phyloP scores from a whole-genome alignment of 2,113 vertebrate genomes.

The Periophthalmodon schlosseri region DNA sequence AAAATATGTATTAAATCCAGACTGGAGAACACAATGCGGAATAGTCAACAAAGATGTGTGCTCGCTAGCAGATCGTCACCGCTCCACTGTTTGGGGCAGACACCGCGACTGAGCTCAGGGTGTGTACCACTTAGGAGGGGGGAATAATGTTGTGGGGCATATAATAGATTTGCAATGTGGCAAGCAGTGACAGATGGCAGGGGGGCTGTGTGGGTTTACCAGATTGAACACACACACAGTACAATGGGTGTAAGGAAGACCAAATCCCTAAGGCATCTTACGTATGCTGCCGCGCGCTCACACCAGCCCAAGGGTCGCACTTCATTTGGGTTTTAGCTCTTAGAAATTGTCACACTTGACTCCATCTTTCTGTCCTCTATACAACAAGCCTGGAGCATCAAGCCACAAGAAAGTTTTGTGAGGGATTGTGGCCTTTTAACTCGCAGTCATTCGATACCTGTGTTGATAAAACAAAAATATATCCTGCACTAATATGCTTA shows the following conservation, averaged over 20 bases:
- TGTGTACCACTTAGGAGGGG: slow-evolving; percentile 59
- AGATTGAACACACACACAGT: slow-evolving; percentile 41
- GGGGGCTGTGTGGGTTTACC: slow-evolving; percentile 52
- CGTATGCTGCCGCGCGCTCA: slow-evolving; percentile 60
- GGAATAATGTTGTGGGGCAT: slow-evolving; percentile 66
- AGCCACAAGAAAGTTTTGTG: slow-evolving; percentile 32
- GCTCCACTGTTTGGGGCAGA: slow-evolving; percentile 55
- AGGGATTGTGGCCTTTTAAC: slow-evolving; percentile 4
- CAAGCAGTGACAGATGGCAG: slow-evolving; percentile 71
- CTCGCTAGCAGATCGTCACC: slow-evolving; percentile 53
- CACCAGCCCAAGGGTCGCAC: slow-evolving; percentile 67
- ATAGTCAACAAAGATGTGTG: slow-evolving; percentile 60
- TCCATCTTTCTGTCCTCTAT: slow-evolving; percentile 52
- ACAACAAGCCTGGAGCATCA: slow-evolving; percentile 53
- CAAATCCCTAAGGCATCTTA: slow-evolving; percentile 68
- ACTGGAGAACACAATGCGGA: slow-evolving; percentile 55
- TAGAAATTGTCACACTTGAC: slow-evolving; percentile 75
- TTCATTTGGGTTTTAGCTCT: slow-evolving; percentile 76
- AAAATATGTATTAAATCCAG: slow-evolving; percentile 63
- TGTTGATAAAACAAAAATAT: background rate
- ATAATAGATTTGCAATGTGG: slow-evolving; percentile 74
- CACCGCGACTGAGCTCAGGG: slow-evolving; percentile 61
- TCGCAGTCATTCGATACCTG: slow-evolving; percentile 9
- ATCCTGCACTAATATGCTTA: too few relatives aligned
- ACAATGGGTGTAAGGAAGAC: slow-evolving; percentile 44